Percentiles rank a stretch among this genome's conserved stretches.
Conservation (phyloP, 1,140 invertebrate genomes). For the Leptinotarsa lineolata region DNA sequence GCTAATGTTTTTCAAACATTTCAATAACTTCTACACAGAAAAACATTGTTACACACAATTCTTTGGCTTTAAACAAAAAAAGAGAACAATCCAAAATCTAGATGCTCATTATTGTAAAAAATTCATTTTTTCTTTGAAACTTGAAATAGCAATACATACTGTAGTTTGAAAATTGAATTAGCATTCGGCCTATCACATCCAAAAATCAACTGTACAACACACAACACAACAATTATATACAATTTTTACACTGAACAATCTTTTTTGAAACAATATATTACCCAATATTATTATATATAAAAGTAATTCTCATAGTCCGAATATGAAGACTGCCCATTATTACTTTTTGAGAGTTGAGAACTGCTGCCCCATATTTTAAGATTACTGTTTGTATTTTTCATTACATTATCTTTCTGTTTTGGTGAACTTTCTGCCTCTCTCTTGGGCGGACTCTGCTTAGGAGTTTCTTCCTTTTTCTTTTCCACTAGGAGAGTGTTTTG, state of each 20-base stretch:
- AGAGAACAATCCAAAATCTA: no score
- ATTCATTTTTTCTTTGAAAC: no score
- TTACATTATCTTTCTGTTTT: slow-evolving; percentile 44
- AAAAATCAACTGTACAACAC: slow-evolving; percentile 38
- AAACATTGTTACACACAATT: no score
- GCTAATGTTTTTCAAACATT: no score
- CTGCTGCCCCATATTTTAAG: slow-evolving; percentile 52
- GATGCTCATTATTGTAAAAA: no score
- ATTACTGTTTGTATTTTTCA: slow-evolving; percentile 43
- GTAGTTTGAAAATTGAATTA: background rate
- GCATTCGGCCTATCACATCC: slow-evolving; percentile 1
- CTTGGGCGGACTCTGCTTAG: slow-evolving; percentile 47
- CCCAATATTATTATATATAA: slow-evolving; percentile 55
- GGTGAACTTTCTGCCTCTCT: slow-evolving; percentile 37
- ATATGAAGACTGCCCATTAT: slow-evolving; percentile 53
- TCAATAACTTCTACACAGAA: no score
- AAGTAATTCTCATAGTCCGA: slow-evolving; percentile 67
- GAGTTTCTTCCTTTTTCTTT: slow-evolving; percentile 37
- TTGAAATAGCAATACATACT: no score
- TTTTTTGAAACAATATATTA: background rate
- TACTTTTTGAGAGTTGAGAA: slow-evolving; percentile 56
- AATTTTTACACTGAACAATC: slow-evolving; percentile 11
- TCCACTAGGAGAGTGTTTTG: slow-evolving; percentile 38
- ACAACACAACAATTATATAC: slow-evolving; percentile 33
- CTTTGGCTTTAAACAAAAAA: no score